These are phyloP conservation scores for Fregata magnificens DNA, from an alignment of 2,113 vertebrate species.

Conservation along the genomic window DNA sequence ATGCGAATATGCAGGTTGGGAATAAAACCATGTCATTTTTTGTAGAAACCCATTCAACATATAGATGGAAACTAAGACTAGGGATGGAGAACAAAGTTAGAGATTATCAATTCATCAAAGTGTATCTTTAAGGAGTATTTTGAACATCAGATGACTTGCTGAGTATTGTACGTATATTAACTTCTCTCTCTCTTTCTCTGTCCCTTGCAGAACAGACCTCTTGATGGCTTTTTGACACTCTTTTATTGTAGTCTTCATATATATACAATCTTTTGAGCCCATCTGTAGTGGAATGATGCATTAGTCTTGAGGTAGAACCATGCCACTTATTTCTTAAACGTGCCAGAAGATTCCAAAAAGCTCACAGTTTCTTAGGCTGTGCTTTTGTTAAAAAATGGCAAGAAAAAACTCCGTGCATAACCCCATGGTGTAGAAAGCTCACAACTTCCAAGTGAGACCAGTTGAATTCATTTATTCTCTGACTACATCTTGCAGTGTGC, in stretches of 20 bases:
- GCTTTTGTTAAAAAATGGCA: background rate
- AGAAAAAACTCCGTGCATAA: accelerated
- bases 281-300: background rate
- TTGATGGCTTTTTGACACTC: background rate
- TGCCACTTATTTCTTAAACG: background rate
- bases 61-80: background rate
- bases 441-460: background rate
- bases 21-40: background rate
- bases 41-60: background rate
- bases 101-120: background rate
- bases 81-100: background rate
- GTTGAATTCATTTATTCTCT: background rate
- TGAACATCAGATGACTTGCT: background rate
- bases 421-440: background rate
- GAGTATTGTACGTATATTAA: background rate
- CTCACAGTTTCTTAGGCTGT: background rate
- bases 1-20: background rate
- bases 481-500: background rate
- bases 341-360: background rate
- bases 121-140: background rate
- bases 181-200: background rate
- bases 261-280: background rate
- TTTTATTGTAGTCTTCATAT: background rate
- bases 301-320: background rate
- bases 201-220: background rate